Base-by-base conservation (phyloP, 2,888 invertebrate species). In the Coremacera marginata region DNA sequence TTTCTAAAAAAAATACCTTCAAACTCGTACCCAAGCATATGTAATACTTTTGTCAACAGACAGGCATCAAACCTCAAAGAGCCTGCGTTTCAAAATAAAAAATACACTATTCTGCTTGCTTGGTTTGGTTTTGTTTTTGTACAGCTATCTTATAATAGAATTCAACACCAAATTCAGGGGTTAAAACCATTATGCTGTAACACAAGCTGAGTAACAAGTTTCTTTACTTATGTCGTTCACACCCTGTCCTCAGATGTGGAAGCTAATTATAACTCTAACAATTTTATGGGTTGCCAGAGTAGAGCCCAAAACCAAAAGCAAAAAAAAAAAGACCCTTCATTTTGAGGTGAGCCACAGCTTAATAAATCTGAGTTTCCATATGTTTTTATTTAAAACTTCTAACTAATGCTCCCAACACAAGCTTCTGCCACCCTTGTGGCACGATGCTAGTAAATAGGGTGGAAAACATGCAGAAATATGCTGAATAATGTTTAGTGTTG, bases 201-300 rank as follows among this genome's bases (percentile, higher is more conserved):
- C 16, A 14, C 16, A 27, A 68, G 49, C 49, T 49, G 51, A 25
- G 27, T 51, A 14, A 68, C 68, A 68, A 51, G 68, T 68, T 52
- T 68, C 49, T 68, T 68, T 51, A 68, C 68, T 68, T 68, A 68
- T 31, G 16, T 5, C 19, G 5, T 31, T 44, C 37, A 67, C 67
- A 22, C 63, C 4, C 63, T 31, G 8, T 34, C 5, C 31, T 27
- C 16, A 37, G 5, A 44, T 14, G 49, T 22, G 14, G 22, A n/a
- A 37, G 37, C 67, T 68, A 51, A 68, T 68, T 68, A 51, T 51
- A 68, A 19, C 16, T 49, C 25, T 14, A 51, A 49, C 49, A 27
- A 16, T 68, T 68, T 68, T 25, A 68, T 14, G 49, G 16, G 22
- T 14, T 27, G 22, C 60, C 60, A 14, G 57, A 22, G 22, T 9